Evolutionary conservation across 2,888 invertebrate species (phyloP), one percentile per base, ranked within the genome.

Genomic region (Drosophila paramelanica): DNA sequence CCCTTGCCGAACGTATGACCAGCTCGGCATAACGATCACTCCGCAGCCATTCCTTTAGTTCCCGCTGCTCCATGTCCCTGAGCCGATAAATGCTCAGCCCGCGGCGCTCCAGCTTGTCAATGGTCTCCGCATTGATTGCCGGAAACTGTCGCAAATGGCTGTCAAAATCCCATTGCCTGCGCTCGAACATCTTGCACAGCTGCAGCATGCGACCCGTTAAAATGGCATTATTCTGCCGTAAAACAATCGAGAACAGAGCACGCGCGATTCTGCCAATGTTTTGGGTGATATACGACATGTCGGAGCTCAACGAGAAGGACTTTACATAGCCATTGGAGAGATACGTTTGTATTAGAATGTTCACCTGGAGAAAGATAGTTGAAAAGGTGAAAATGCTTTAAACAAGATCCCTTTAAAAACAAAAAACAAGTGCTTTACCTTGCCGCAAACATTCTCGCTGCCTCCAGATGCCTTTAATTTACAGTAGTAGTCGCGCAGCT

Each of bases 171-270:
- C 99, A 99, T 78, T 96, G 94, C 88, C 97, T 96, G 4, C 96
- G 95, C 90, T 99, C 99, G 73, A 99, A 94, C 96, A 98, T 98
- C 93, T 98, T 98, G 36, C 98, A 96, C 90, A 99, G 94, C 79
- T 94, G 95, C 1, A 99, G 94, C 76, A 99, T 95, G 6, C 97
- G 93, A 0, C 95, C 96, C 0, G 99, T 96, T 94, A 99, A 95
- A 74, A 97, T 94, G 0, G 99, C 96, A 94, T 97, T 98, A 90
- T 97, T 98, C 86, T 96, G 96, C 31, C 97, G 94, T 6, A 99
- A 93, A 0, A 97, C 97, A 72, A 99, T 97, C 89, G 99, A 99
- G 92, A 99, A 99, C 38, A 99, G 93, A 0, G 98, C 98, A 42
- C 99, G 94, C 7, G 96, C 95, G 80, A 99, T 97, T 58, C 99